Base-by-base conservation (phyloP, 2,888 invertebrate species). In the Tineola bisselliella region DNA sequence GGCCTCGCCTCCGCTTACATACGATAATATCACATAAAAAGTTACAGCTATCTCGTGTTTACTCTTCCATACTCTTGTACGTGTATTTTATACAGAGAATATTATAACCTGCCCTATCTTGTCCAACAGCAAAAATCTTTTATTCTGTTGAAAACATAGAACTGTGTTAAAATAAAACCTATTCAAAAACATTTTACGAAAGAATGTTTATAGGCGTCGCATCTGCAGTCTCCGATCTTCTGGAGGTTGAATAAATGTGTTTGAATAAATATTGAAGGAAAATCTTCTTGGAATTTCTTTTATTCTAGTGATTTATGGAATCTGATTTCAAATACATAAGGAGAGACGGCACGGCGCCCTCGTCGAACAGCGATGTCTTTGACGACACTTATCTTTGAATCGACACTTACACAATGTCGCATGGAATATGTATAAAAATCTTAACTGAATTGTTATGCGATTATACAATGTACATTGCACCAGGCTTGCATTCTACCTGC, bases 281-380 rank as follows among this genome's bases (percentile, higher is more conserved):
- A 57, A 57, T 58, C 44, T 13, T 69, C 71, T 70, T 65, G 66
- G 67, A 70, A 66, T 67, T 65, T 63, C 65, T 63, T 66, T 67
- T 66, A 64, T 65, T 64, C 68, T 66, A 61, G 68, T 74, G 75
- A 77, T 77, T 78, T 77, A 77, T 76, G 74, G 66, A 66, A 73
- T 71, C 71, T 66, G 71, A 74, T 75, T 74, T 70, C 71, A 77
- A 75, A 76, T 74, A 75, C 68, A 73, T 70, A 68, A 64, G 66
- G 66, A 69, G 70, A 79, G 77, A 77, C 76, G 70, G 71, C 70
- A 71, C 71, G 78, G 74, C 74, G 75, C 72, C 74, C 74, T 67
- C 63, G 15, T 30, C 15, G 18, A 33, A n/a, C 8, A 58, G 58
- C 33, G 17, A 58, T 58, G 58, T 58, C 33, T 58, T 33, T 15